Base-by-base conservation (phyloP, 2,113 vertebrate genomes). In the Elgaria multicarinata region DNA sequence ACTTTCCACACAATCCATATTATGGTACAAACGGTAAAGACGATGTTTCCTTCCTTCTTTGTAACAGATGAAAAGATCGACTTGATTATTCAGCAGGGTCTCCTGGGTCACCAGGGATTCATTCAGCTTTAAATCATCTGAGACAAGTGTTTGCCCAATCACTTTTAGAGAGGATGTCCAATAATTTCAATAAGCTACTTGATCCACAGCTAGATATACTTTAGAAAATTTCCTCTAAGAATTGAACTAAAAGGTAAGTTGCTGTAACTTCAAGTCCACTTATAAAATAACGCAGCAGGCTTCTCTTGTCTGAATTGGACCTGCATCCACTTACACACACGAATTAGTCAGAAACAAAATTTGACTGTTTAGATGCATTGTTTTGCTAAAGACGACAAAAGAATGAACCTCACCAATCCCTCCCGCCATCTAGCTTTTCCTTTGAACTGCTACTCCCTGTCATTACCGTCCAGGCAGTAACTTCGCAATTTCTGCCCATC, bases 401-500 rank as follows among this genome's bases (percentile, higher is more conserved):
- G 83, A 92, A 95, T 90, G 24, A 81, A 69, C 87, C 89, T 89
- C 74, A 89, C 92, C 91, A 90, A 55, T 90, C 33, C 36, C 10
- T 33, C 28, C 18, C 77, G 24, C n/a, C 62, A 66, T n/a, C 24
- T 89, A 67, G 31, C 92, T 90, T 87, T 91, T 95, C 87, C 82
- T 86, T 94, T 92, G 93, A 89, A 93, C 85, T 86, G 93, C 95
- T 93, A 90, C 90, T 92, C 76, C 87, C 90, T 86, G 86, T 95
- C 92, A 96, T 97, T 97, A 99, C 99, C 99, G 98, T 97, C 99
- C 99, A 91, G 99, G 99, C 88, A 99, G 98, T 94, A 99, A 98
- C 96, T 99, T 99, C 88, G 99, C 99, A 90, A 99, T 99, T 96
- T 99, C 99, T 62, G 99, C 99, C 99, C 99, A 99, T 96, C 99